These are phyloP conservation scores for Pammene aurita DNA, from an alignment of 2,888 invertebrate species.

Conservation along the genomic window DNA sequence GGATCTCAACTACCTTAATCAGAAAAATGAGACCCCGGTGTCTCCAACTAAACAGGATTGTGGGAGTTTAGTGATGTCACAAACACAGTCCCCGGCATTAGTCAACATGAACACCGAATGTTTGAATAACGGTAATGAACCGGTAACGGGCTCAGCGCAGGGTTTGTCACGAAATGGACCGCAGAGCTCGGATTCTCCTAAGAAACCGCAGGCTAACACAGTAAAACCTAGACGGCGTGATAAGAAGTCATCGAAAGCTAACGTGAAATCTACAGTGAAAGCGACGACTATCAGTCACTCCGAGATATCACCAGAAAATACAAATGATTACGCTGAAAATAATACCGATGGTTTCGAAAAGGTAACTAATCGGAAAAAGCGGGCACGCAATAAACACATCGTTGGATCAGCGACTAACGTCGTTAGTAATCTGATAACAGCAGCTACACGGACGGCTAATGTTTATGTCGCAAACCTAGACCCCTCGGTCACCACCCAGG, in stretches of 20 bases:
- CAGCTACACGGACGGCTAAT: constrained; percentile 6
- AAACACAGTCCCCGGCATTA: not conserved
- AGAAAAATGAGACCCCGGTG: not conserved
- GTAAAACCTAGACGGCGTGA: not conserved
- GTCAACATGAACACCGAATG: not conserved
- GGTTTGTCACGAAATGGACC: too few relatives aligned
- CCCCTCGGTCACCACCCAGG: not conserved
- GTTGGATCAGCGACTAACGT: constrained; percentile 8
- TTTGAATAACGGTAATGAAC: not conserved
- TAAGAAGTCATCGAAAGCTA: not conserved
- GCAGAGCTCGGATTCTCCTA: not conserved
- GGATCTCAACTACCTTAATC: not conserved
- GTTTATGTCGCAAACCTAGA: constrained; percentile 3
- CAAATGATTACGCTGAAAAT: not conserved
- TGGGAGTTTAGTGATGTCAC: not conserved
- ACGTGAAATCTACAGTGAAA: not conserved
- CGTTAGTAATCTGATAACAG: constrained; percentile 5
- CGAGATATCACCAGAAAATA: not conserved
- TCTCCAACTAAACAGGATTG: not conserved
- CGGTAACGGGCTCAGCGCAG: not conserved
- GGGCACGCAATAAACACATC: constrained; percentile 2
- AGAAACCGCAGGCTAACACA: not conserved
- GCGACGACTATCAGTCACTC: not conserved
- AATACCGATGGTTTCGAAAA: not conserved
- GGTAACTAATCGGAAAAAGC: not conserved